phyloP scores from a whole-genome alignment of 2,113 vertebrate species.

The Microcebus griseorufus region DNA sequence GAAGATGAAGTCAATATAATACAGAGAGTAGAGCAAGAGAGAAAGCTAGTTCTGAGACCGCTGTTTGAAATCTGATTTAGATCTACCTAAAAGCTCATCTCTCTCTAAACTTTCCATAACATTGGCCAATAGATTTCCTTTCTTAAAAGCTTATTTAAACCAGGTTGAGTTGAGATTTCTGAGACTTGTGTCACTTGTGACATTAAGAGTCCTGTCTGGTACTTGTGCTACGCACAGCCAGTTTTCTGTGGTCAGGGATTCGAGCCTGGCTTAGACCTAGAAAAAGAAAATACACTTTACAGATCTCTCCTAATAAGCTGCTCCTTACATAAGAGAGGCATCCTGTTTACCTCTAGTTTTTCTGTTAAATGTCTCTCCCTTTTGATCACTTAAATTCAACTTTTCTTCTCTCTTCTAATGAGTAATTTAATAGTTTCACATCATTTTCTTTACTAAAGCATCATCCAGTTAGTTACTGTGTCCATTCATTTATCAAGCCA shows the following conservation, averaged over 20 bases:
- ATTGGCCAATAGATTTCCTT: background rate
- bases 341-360: background rate
- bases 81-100: background rate
- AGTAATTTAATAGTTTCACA: background rate
- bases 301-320: background rate
- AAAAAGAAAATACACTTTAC: background rate
- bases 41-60: background rate
- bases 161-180: background rate
- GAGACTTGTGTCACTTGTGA: background rate
- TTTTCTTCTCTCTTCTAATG: background rate
- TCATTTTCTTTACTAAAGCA: conserved; percentile 10
- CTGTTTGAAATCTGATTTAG: background rate
- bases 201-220: background rate
- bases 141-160: background rate
- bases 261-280: background rate
- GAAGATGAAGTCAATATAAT: background rate
- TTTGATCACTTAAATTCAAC: background rate
- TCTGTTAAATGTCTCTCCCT: background rate
- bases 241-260: background rate
- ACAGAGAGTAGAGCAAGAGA: background rate
- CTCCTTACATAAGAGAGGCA: background rate
- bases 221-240: background rate
- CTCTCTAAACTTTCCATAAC: background rate
- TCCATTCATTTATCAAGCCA: background rate
- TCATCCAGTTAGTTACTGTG: background rate